Base-by-base conservation (phyloP, 2,888 invertebrate species). In the Alcis repandata region DNA sequence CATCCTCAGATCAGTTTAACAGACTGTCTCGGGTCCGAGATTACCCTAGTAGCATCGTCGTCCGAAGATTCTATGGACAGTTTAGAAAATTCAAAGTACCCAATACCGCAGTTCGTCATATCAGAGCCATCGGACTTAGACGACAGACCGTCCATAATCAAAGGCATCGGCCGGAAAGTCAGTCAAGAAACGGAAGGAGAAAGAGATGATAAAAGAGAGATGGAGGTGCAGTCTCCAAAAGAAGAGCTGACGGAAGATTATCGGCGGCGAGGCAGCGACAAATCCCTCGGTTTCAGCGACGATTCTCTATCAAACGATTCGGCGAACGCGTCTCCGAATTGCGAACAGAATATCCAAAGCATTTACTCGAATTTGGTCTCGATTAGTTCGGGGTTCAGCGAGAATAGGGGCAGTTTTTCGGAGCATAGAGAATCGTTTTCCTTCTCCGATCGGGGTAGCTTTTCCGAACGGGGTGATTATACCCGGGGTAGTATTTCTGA, bases 1-100 rank as follows among this genome's bases (percentile, higher is more conserved):
- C 95, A 97, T 83, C 98, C 98, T 0, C 98, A 98, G 87, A 98
- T 98, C 67, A 98, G 98, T 75, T 94, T 98, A 10, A 98, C 98
- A 0, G 98, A 98, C 84, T 98, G 98, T 58, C 94, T 97, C 59
- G 98, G 98, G 0, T 97, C 96, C 7, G 97, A 97, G 87, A 95
- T 97, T 0, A 97, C 97, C 0, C 81, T 97, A 1, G 96, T 97
- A 0, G 97, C 96, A 0, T 96, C 97, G 0, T 96, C 96, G 0
- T 96, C 96, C 0, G 95, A 95, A 68, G 96, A 96, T 67, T 95
- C 95, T 51, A 95, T 96, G 88, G 96, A 96, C 57, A 95, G 96
- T 52, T 81, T 96, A 45, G 96, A 96, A 61, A 95, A 94, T 63
- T 94, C 88, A 0, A 91, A 88, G 38, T 92, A 93, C 63, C 83